Evolutionary conservation across 2,797 vertebrate species (phyloP), one percentile per base, ranked within the genome.

Genomic region (Cyprinodon diabolis): DNA sequence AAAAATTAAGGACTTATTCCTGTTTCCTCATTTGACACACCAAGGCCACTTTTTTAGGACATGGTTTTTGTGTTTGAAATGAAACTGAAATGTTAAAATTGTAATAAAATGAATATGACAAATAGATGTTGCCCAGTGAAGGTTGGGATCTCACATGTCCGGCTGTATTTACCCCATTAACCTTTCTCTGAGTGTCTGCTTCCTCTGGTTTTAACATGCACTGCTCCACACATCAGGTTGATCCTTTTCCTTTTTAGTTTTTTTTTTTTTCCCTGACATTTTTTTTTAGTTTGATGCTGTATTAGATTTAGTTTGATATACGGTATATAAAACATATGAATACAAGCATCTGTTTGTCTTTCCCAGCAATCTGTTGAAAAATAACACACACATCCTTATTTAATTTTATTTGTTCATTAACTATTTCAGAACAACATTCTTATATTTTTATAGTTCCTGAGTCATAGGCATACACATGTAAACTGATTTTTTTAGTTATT

Each of bases 241-340:
- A 81, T 91, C 79, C 63, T 10, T 69, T 69, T 76, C 68, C 63
- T 78, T 72, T 80, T 81, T 45, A 75, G 74, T 55, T n/a, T 1
- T 45, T 1, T 9, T 69, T 47, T 35, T 23, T 66, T 79, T 86
- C 82, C 82, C 30, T 89, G 87, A 87, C 93, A 84, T 79, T 84
- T 92, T 84, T 91, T 96, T 94, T 95, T 94, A 92, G 92, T 96
- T 96, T 95, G 95, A 95, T 96, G 95, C 96, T 96, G 94, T 96
- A 95, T 96, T 95, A 94, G 91, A 93, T 95, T 95, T 94, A 95
- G 95, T 96, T 96, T 96, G 95, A 94, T 96, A 94, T 92, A 94
- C 96, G 95, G 96, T 97, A 93, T 95, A 95, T 93, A 95, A 94
- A 95, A 92, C 92, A 92, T 94, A 93, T 91, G 86, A 89, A 82